Evolutionary conservation across 2,113 vertebrate species (phyloP).

Genomic region (Turnix velox): DNA sequence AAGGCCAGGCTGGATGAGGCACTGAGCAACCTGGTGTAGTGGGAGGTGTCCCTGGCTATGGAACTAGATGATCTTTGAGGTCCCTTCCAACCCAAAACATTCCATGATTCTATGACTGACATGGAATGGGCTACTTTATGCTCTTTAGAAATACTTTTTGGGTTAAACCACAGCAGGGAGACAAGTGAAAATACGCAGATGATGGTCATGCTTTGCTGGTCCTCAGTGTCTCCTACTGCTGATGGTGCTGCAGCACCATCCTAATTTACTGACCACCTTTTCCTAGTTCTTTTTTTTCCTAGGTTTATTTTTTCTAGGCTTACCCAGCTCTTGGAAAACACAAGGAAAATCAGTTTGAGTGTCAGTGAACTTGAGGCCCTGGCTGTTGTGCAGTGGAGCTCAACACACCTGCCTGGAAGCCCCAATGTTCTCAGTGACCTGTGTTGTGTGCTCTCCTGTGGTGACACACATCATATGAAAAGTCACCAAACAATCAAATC

Average conservation of each 20-base stretch:
- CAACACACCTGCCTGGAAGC: background rate
- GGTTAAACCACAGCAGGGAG: background rate
- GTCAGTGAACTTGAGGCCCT: background rate
- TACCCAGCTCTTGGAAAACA: background rate
- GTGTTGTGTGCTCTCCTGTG: background rate
- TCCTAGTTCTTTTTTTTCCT: too few relatives aligned
- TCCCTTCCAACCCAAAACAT: too few relatives aligned
- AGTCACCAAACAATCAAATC: background rate
- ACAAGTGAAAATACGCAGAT: accelerated
- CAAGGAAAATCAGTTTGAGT: background rate
- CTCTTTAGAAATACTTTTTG: background rate
- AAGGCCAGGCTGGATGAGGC: too few relatives aligned
- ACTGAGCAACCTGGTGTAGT: too few relatives aligned
- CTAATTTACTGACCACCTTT: background rate
- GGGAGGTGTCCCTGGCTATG: too few relatives aligned
- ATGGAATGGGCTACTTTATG: background rate
- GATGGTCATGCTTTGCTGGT: background rate
- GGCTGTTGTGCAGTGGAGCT: background rate
- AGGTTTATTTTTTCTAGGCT: too few relatives aligned
- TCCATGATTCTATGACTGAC: too few relatives aligned
- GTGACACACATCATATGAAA: background rate
- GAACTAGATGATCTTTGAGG: too few relatives aligned
- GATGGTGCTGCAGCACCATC: accelerated
- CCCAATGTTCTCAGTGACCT: background rate
- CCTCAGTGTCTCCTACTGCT: background rate